phyloP scores from a whole-genome alignment of 2,113 vertebrate species.

The Acinonyx jubatus region DNA sequence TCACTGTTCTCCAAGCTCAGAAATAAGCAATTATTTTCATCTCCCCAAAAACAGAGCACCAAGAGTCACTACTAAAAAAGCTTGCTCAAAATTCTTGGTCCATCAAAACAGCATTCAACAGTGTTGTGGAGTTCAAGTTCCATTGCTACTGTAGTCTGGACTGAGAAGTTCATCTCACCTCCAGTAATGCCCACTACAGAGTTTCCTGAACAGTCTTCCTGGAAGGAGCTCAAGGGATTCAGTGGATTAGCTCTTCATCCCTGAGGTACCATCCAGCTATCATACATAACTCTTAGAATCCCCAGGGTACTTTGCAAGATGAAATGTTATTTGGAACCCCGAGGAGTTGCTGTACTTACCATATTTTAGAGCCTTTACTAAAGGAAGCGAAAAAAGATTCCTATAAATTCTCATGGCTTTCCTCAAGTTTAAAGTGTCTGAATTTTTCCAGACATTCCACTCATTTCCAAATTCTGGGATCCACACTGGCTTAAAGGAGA shows the following conservation, averaged over 20 bases:
- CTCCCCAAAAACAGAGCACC: not conserved
- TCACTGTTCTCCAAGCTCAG: not conserved
- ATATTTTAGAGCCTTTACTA: not conserved
- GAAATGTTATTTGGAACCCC: not conserved
- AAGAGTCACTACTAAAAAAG: not conserved
- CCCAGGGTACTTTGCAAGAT: constrained; percentile 1
- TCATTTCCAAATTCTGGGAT: not conserved
- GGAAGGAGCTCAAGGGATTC: not conserved
- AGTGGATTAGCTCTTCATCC: constrained; percentile 3
- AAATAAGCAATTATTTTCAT: not conserved
- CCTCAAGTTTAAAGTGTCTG: not conserved
- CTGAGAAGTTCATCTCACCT: not conserved
- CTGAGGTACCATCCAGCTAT: not conserved
- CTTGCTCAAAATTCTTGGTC: not conserved
- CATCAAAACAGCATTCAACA: not conserved
- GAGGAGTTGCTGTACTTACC: not conserved
- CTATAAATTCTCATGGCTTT: not conserved
- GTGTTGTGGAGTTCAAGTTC: not conserved
- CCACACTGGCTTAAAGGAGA: not conserved
- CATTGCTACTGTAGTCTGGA: not conserved
- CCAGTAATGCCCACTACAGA: not conserved
- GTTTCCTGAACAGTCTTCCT: not conserved
- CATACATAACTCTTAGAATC: not conserved
- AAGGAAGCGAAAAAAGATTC: not conserved
- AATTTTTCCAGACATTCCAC: not conserved